Evolutionary conservation across 2,888 invertebrate genomes (phyloP).

Genomic region (Gandaritis pyraliata): DNA sequence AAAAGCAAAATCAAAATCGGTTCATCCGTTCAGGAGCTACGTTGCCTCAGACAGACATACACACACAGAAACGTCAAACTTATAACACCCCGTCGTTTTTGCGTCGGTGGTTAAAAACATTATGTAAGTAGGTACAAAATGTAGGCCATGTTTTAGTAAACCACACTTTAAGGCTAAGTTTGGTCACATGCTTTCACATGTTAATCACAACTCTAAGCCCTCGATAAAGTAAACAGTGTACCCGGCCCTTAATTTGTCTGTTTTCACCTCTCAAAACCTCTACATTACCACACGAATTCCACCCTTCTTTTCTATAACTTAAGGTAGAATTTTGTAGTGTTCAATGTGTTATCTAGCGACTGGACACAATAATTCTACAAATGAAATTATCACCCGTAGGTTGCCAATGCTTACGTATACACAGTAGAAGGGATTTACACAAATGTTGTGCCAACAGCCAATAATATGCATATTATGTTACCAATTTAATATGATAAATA

Average conservation of each 20-base stretch:
- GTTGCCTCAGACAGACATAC: no score
- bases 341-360: constrained; percentile 10
- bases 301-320: background rate
- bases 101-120: no score
- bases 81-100: no score
- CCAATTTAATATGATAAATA: background rate
- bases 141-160: no score
- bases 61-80: no score
- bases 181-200: constrained; percentile 26
- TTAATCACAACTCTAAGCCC: constrained; percentile 27
- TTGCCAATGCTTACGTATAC: constrained; percentile 23
- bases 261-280: constrained; percentile 21
- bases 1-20: no score
- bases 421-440: constrained; percentile 14
- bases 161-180: constrained; percentile 7
- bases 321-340: constrained; percentile 6
- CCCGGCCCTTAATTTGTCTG: constrained; percentile 31
- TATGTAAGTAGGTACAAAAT: no score
- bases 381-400: constrained; percentile 27
- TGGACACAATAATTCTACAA: constrained; percentile 27
- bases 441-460: constrained; percentile 15
- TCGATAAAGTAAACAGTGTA: constrained; percentile 31
- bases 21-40: no score
- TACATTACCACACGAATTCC: background rate
- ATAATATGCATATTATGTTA: background rate